Conservation (phyloP, 1,140 invertebrate genomes). For the Drosophila takahashii region DNA sequence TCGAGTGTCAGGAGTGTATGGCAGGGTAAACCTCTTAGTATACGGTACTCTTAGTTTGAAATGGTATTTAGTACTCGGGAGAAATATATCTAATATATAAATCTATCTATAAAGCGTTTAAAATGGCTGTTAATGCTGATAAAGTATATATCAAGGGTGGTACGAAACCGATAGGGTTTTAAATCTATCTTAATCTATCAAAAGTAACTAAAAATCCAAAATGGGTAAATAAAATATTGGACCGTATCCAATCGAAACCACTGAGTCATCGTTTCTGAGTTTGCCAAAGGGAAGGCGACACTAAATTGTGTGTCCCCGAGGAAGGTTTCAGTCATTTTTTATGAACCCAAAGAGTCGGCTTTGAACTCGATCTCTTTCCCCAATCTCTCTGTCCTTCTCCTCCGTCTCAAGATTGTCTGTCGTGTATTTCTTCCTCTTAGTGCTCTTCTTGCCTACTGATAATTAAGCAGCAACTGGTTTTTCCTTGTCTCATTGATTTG, state of each 20-base stretch:
- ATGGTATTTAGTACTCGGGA: neutral
- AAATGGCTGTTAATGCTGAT: no score
- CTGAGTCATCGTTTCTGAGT: neutral
- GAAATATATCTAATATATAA: neutral
- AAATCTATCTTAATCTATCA: no score
- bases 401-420: constrained; percentile 14
- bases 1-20: neutral
- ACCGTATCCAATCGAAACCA: neutral
- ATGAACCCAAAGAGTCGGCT: constrained; percentile 21
- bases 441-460: constrained; percentile 13
- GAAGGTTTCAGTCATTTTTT: constrained; percentile 37
- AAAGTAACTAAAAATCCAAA: no score
- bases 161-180: no score
- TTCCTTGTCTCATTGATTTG: constrained; percentile 27
- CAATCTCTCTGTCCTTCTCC: neutral
- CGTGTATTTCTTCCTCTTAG: constrained; percentile 24
- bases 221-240: neutral
- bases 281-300: constrained; percentile 8
- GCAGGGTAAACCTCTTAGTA: no score
- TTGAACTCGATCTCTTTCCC: constrained; percentile 22
- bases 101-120: neutral
- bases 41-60: neutral
- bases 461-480: constrained; percentile 45
- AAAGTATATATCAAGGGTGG: no score
- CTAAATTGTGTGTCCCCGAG: constrained; percentile 10